Evolutionary conservation across 2,797 vertebrate species (phyloP).

Genomic region (Aphelocoma californica): DNA sequence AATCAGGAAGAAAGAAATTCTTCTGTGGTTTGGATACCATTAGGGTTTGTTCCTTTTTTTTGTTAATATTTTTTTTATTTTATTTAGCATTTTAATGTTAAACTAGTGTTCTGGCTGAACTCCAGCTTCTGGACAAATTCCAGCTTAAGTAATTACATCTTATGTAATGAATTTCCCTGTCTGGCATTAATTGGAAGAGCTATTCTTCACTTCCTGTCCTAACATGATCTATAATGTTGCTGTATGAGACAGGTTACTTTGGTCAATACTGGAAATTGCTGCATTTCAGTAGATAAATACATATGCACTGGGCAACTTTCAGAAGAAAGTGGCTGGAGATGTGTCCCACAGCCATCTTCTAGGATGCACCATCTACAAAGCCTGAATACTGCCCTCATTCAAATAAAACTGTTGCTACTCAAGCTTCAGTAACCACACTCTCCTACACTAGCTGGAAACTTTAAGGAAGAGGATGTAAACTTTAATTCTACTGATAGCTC

Average conservation of each 20-base stretch:
- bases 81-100: not conserved
- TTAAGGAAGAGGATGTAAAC: not conserved
- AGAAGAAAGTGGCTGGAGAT: not conserved
- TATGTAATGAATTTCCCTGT: constrained; percentile 23
- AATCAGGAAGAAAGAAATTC: not conserved
- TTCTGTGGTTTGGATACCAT: not conserved
- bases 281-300: not conserved
- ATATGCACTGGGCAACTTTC: not conserved
- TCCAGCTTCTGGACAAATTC: constrained; percentile 28
- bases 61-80: not conserved
- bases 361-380: not conserved
- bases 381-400: not conserved
- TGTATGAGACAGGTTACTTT: not conserved
- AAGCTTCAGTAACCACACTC: not conserved
- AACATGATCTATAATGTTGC: not conserved
- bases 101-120: not conserved
- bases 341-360: not conserved
- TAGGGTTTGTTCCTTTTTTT: not conserved
- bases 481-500: not conserved
- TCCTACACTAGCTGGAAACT: not conserved
- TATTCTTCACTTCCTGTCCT: constrained; percentile 22
- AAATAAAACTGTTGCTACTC: not conserved
- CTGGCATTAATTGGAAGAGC: constrained; percentile 35
- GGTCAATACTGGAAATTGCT: not conserved
- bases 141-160: constrained; percentile 34